A percentile compares a stretch with the other conserved stretches of the same genome.
phyloP scores from a whole-genome alignment of 2,888 invertebrate species.

The Aphelenchoides bicaudatus region DNA sequence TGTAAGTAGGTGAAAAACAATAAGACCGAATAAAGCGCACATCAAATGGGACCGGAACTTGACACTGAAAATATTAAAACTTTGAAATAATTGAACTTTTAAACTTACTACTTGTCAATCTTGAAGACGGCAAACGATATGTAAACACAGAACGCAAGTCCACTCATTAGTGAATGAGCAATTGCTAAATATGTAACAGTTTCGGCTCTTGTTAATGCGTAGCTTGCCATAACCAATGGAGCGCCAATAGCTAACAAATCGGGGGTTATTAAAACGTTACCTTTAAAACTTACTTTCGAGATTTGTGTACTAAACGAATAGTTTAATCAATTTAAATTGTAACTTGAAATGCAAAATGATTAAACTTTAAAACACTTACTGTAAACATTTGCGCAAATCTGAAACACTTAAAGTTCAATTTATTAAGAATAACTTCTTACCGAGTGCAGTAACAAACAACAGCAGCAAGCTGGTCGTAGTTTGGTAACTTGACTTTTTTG shows the following conservation, averaged over 20 bases:
- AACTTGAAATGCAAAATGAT: too few relatives aligned
- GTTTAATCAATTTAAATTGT: too few relatives aligned
- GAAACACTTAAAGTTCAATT: too few relatives aligned
- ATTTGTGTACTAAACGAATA: constrained; percentile 62
- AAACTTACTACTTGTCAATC: constrained; percentile 39
- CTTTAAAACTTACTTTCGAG: too few relatives aligned
- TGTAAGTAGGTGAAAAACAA: constrained; percentile 41
- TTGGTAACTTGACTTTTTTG: constrained; percentile 26
- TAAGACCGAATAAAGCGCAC: constrained; percentile 30
- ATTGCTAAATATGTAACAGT: constrained; percentile 61
- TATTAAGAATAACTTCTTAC: too few relatives aligned
- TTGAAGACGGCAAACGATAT: constrained; percentile 57
- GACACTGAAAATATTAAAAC: constrained; percentile 27
- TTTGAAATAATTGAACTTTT: not conserved
- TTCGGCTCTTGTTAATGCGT: constrained; percentile 59
- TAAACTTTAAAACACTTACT: too few relatives aligned
- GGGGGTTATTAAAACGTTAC: too few relatives aligned
- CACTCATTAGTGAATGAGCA: constrained; percentile 48
- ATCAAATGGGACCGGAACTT: constrained; percentile 38
- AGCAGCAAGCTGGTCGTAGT: constrained; percentile 38
- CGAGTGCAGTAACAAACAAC: constrained; percentile 48
- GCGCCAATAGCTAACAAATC: constrained; percentile 60
- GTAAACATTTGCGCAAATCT: constrained; percentile 61
- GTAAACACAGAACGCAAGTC: constrained; percentile 56
- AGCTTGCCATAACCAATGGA: constrained; percentile 62